Evolutionary conservation across 1,140 invertebrate species (phyloP), one percentile per base, ranked within the genome.

Genomic region (Dolichoris vasculosae): DNA sequence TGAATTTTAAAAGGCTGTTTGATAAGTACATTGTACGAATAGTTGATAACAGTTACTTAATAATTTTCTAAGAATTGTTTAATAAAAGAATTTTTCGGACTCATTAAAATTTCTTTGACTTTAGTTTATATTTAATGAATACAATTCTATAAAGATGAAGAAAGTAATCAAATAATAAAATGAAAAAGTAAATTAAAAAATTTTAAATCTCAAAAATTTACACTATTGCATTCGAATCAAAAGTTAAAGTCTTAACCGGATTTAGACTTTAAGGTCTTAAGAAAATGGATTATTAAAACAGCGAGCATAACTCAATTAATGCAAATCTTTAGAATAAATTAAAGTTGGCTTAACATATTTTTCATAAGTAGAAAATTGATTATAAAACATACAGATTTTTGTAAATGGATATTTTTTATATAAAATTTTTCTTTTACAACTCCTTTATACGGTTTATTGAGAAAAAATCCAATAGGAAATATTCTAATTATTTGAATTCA

Each of bases 241-340:
- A 55, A 78, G 83, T 79, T 23, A 26, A 84, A 38, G 23, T 78
- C 43, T 51, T 46, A 7, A 8, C 26, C 40, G 59, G 11, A 73
- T 63, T 85, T 85, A 85, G 26, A 73, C 11, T 85, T 71, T 78
- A 79, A 83, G 51, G 35, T 46, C 75, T 69, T 55, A 30, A 67
- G 64, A 71, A 78, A 84, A 63, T 79, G 30, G 76, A 23, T 84
- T 84, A 84, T 71, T 79, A 55, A 84, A 84, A 79, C 79, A 78
- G 46, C 20, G 73, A 26, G 30, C 6, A 40, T 26, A 32, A 51
- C 20, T 63, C 59, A 51, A 69, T 84, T 77, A 78, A 84, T 78
- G 59, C 59, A 84, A 67, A 83, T 83, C 55, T 77, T 46, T 6
- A 3, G 30, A n/a, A 69, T 67, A 35, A 75, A 75, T 83, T 75